Evolutionary conservation across 2,888 invertebrate genomes (phyloP), one percentile per base, ranked within the genome.

Genomic region (Octonoba sinensis): DNA sequence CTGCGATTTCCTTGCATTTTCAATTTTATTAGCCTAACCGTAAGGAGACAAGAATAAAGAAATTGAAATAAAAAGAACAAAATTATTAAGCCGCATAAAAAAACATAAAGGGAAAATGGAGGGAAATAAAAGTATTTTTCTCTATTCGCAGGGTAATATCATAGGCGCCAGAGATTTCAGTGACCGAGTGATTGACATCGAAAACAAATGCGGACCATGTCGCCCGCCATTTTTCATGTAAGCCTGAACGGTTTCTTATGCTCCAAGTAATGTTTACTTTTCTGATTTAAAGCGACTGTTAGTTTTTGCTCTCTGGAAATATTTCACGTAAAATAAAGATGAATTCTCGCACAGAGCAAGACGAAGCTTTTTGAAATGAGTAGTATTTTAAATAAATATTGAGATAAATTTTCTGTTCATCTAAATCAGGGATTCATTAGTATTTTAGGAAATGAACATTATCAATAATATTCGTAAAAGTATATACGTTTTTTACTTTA

Each of bases 171-270:
- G 36, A 15, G 16, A 60, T 46, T 46, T 56, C 51, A 56, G 24
- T 36, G 27, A 47, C 51, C 47, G 15, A 15, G 49, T 60, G 59
- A 75, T 67, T 67, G 75, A 59, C 57, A 75, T 20, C 6, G 16
- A 60, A 49, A 57, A 20, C 1, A 36, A 66, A 36, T 51, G 24
- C 22, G 11, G 24, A 18, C 15, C n/a, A 15, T 60, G 67, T 51
- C 57, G 54, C 44, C 44, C n/a, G 65, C 18, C n/a, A 66, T 67
- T 67, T 75, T 67, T 75, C 60, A 66, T 75, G 24, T 20, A 60
- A 59, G 67, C 66, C 2, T 75, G 44, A 59, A 22, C 67, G 60
- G 18, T 20, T 75, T 20, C 27, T 24, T 60, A 16, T 12, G 59
- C 47, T 22, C 44, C 46, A 20, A 27, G 11, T 49, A 51, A 51